phyloP scores from a whole-genome alignment of 2,797 vertebrate genomes.

The Pangasius mekongensis region DNA sequence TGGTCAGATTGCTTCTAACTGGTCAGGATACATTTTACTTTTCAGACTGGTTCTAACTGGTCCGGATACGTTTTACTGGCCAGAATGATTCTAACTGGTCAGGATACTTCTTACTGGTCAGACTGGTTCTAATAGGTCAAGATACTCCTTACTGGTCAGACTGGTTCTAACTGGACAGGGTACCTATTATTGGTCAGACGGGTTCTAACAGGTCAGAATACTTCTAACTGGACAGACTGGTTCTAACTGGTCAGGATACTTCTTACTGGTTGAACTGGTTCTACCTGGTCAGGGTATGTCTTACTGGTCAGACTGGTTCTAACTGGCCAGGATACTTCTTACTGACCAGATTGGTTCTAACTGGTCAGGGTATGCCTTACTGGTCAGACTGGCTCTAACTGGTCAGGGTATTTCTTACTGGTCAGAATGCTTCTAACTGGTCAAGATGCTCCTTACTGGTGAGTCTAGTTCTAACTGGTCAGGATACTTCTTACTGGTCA shows the following conservation, averaged over 20 bases:
- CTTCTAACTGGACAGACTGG: too few species aligned
- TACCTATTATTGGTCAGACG: neutral
- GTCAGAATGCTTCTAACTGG: too few species aligned
- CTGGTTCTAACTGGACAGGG: neutral
- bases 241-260: neutral
- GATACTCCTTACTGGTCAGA: neutral
- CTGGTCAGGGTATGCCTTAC: neutral
- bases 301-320: neutral
- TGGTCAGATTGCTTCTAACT: neutral
- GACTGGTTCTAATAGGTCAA: neutral
- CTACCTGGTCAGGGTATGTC: neutral
- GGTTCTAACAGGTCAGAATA: neutral
- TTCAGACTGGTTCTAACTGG: neutral
- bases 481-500: neutral
- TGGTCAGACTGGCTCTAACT: neutral
- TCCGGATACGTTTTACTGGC: neutral
- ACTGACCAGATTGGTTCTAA: too few species aligned
- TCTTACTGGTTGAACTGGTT: neutral
- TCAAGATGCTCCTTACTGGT: too few species aligned
- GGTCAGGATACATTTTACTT: neutral
- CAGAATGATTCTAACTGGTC: neutral
- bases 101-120: neutral
- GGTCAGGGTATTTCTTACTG: neutral
- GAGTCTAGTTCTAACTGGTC: neutral
- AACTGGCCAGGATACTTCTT: neutral